phyloP scores from a whole-genome alignment of 2,797 vertebrate species.

The Gambelia wislizenii region DNA sequence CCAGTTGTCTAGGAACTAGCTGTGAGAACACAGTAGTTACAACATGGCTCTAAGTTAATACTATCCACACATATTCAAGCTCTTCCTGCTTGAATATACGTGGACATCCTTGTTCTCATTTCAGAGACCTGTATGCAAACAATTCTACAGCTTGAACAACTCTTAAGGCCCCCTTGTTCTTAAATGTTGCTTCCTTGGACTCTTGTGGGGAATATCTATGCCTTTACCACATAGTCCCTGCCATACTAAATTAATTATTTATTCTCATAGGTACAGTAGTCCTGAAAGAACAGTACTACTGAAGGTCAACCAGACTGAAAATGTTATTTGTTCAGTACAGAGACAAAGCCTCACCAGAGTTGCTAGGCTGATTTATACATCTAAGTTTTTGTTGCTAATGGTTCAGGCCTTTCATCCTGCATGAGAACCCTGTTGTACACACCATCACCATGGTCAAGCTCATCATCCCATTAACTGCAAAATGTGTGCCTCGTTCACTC shows the following conservation, averaged over 20 bases:
- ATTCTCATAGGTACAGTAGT: neutral
- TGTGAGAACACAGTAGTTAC: neutral
- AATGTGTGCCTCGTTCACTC: neutral
- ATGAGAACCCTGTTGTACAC: neutral
- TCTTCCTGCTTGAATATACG: neutral
- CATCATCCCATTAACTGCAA: neutral
- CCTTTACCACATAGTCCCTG: too few relatives aligned
- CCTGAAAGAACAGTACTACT: neutral
- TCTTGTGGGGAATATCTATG: neutral
- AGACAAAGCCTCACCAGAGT: neutral
- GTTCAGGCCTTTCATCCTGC: neutral
- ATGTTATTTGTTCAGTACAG: neutral
- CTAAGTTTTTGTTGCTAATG: neutral
- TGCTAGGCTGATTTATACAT: neutral
- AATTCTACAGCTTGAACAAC: neutral
- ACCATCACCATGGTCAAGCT: neutral
- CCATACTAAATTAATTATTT: neutral
- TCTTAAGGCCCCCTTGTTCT: neutral
- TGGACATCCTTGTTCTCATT: neutral
- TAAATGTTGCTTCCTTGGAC: neutral
- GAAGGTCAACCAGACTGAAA: neutral
- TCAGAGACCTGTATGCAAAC: neutral
- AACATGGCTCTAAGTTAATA: neutral
- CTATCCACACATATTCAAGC: neutral
- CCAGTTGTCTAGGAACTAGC: neutral